These are phyloP conservation scores for Cacoxenus indagator DNA, from an alignment of 2,888 invertebrate genomes.

Conservation along the genomic window DNA sequence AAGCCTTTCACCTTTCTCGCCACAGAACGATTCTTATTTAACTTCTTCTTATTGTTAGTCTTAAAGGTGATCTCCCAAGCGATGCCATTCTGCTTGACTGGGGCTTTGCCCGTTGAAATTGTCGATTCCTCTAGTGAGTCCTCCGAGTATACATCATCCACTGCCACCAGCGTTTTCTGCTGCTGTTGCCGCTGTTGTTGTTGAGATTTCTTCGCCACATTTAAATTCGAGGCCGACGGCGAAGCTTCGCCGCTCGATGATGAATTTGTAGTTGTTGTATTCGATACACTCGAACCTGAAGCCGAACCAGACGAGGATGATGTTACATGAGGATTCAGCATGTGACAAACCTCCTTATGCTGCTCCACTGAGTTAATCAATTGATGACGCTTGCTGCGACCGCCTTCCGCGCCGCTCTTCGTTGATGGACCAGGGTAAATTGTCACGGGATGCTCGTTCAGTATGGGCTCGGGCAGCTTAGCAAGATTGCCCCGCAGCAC, in stretches of 20 bases:
- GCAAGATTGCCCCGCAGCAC: conserved; percentile 69
- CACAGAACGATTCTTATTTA: conserved; percentile 35
- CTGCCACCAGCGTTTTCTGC: conserved; percentile 19
- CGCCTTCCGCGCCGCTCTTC: conserved; percentile 40
- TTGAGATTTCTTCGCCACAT: conserved; percentile 33
- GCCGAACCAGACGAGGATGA: conserved; percentile 52
- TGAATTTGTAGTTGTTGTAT: conserved; percentile 37
- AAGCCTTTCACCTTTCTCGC: conserved; percentile 29
- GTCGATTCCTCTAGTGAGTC: conserved; percentile 77
- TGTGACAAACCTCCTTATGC: conserved; percentile 84
- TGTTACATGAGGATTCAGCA: conserved; percentile 59
- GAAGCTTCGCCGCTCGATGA: conserved; percentile 56
- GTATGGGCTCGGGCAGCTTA: conserved; percentile 69
- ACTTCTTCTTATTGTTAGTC: conserved; percentile 62
- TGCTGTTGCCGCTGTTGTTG: background rate
- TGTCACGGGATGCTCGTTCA: conserved; percentile 78
- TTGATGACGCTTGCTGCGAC: conserved; percentile 50
- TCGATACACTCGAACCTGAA: conserved; percentile 38
- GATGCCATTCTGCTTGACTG: conserved; percentile 84
- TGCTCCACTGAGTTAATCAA: conserved; percentile 77
- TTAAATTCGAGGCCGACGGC: conserved; percentile 50
- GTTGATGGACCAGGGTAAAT: conserved; percentile 74
- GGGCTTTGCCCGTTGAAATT: conserved; percentile 73
- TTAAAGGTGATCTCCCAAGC: conserved; percentile 90
- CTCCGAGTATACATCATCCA: conserved; percentile 82